These are phyloP conservation scores for Lithobates sylvaticus DNA, from an alignment of 2,797 vertebrate species.

Conservation along the genomic window DNA sequence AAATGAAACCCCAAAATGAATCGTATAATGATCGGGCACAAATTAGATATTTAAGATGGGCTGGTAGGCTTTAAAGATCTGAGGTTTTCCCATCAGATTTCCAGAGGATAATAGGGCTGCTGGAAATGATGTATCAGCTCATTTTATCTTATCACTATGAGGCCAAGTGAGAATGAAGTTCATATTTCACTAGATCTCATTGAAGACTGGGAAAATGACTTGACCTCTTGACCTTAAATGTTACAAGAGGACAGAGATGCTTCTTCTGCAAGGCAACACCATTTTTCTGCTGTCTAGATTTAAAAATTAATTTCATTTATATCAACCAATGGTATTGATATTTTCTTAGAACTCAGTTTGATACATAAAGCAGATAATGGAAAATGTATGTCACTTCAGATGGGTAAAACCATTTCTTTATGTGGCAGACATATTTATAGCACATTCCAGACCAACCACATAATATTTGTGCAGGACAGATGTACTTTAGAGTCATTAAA, in stretches of 20 bases:
- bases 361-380: conserved; percentile 81
- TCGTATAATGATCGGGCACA: conserved; percentile 80
- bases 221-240: conserved; percentile 88
- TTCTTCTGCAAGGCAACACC: conserved; percentile 87
- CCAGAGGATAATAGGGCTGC: conserved; percentile 83
- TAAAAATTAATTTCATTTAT: conserved; percentile 89
- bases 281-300: conserved; percentile 87
- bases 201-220: conserved; percentile 88
- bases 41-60: conserved; percentile 72
- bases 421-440: conserved; percentile 76
- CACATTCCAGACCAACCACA: conserved; percentile 75
- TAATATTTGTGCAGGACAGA: conserved; percentile 77
- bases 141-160: conserved; percentile 87
- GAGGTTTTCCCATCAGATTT: conserved; percentile 86
- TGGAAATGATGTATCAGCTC: conserved; percentile 88
- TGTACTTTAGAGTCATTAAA: conserved; percentile 70
- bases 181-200: conserved; percentile 87
- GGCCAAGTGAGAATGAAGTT: conserved; percentile 88
- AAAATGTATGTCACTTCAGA: conserved; percentile 78
- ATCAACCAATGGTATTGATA: conserved; percentile 87
- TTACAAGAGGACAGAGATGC: conserved; percentile 88
- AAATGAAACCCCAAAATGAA: conserved; percentile 77
- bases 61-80: conserved; percentile 69
- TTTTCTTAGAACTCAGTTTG: conserved; percentile 82
- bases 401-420: conserved; percentile 77